These are phyloP conservation scores for Asbolus verrucosus DNA, from an alignment of 1,140 invertebrate genomes.

Conservation along the genomic window DNA sequence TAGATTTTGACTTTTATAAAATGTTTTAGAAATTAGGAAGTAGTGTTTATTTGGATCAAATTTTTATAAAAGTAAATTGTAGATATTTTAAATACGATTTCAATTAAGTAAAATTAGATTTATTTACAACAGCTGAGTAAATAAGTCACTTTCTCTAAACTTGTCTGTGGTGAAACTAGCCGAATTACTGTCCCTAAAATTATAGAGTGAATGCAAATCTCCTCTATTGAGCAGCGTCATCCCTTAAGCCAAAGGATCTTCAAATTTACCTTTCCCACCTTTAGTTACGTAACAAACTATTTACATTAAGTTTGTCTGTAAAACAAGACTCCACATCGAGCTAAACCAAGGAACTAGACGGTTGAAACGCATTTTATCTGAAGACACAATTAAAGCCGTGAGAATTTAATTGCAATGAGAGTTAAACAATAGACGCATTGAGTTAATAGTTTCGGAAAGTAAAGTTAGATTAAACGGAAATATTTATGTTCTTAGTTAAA, in stretches of 20 bases:
- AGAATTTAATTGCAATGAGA: slow-evolving; percentile 28
- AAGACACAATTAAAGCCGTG: slow-evolving; percentile 16
- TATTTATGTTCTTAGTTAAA: slow-evolving; percentile 23
- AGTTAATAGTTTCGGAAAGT: not conserved
- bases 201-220: slow-evolving; percentile 2
- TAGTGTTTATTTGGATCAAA: too few relatives aligned
- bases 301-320: slow-evolving; percentile 6
- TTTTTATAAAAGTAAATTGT: too few relatives aligned
- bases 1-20: too few relatives aligned
- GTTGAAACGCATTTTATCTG: not conserved
- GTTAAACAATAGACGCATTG: slow-evolving; percentile 27
- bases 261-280: slow-evolving; percentile 25
- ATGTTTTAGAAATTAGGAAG: too few relatives aligned
- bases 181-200: not conserved
- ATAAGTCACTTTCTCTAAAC: too few relatives aligned
- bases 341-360: not conserved
- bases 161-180: not conserved
- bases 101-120: too few relatives aligned
- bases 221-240: not conserved
- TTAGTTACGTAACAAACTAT: slow-evolving; percentile 16
- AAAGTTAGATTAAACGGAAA: slow-evolving; percentile 31
- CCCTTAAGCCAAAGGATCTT: slow-evolving; percentile 20
- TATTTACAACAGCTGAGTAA: too few relatives aligned
- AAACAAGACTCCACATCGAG: too few relatives aligned
- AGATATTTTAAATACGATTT: too few relatives aligned